Percentiles rank a stretch among this genome's conserved stretches.
Evolutionary conservation across 2,113 vertebrate genomes (phyloP).

Genomic region (Cricetomys ansorgei): DNA sequence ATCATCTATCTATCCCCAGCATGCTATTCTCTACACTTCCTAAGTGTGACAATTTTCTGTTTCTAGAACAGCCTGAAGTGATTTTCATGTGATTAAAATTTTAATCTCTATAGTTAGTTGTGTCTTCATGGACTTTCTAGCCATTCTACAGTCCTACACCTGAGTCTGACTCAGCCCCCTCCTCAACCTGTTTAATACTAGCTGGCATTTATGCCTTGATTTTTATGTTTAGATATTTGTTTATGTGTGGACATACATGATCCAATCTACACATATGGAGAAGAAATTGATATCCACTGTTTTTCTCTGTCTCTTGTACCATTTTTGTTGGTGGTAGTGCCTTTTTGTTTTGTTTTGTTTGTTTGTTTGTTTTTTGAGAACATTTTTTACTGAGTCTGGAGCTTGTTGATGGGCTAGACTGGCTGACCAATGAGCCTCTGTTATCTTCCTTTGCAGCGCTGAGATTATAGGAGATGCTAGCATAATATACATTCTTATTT

Average conservation of each 20-base stretch:
- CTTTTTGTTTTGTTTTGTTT: not conserved
- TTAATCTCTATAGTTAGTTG: not conserved
- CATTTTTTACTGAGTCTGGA: no score
- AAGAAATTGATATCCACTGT: not conserved
- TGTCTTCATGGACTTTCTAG: not conserved
- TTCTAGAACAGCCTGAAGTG: constrained; percentile 33
- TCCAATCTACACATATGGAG: not conserved
- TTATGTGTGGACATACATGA: not conserved
- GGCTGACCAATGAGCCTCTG: not conserved
- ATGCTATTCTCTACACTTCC: not conserved
- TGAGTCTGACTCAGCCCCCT: not conserved
- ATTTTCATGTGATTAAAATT: not conserved
- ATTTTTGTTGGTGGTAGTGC: not conserved
- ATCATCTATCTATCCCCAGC: not conserved
- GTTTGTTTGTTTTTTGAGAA: not conserved
- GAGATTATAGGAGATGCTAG: not conserved
- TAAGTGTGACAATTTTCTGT: constrained; percentile 5
- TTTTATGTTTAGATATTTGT: not conserved
- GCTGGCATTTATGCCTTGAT: not conserved
- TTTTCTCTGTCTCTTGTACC: not conserved
- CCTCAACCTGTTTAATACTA: not conserved
- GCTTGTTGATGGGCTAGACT: not conserved
- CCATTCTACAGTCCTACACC: not conserved
- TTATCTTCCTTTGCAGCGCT: no score
- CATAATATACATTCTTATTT: not conserved